Evolutionary conservation across 1,140 invertebrate species (phyloP).

Genomic region (Megathymus violae): DNA sequence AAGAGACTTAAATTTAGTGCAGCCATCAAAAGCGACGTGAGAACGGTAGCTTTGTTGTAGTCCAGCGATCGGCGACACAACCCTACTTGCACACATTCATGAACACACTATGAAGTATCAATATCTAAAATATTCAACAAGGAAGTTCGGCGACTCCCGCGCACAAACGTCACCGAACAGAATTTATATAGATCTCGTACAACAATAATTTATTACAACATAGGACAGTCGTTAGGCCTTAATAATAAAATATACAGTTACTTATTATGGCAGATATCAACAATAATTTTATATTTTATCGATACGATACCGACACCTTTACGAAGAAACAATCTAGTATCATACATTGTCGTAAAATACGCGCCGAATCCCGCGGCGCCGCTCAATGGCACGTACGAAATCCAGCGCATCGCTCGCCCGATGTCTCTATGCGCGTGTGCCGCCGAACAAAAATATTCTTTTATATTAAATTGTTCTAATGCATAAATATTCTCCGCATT

Average conservation of each 20-base stretch:
- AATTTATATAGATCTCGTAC: conserved; percentile 55
- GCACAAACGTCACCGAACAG: conserved; percentile 32
- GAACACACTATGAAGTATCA: conserved; percentile 58
- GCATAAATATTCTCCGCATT: conserved; percentile 47
- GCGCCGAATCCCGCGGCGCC: conserved; percentile 37
- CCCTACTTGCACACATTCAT: conserved; percentile 41
- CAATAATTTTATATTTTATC: conserved; percentile 75
- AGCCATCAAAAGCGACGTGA: conserved; percentile 45
- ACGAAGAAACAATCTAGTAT: conserved; percentile 74
- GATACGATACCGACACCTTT: conserved; percentile 72
- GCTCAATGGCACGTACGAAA: conserved; percentile 56
- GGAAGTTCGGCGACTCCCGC: conserved; percentile 41
- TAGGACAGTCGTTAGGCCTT: conserved; percentile 81
- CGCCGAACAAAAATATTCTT: conserved; percentile 39
- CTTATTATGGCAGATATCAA: conserved; percentile 82
- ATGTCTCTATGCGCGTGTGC: neutral
- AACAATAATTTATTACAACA: conserved; percentile 68
- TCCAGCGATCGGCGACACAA: conserved; percentile 41
- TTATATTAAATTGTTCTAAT: conserved; percentile 59
- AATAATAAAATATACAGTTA: conserved; percentile 77
- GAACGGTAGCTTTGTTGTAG: conserved; percentile 30
- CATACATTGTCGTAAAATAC: conserved; percentile 62
- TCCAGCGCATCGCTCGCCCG: conserved; percentile 19
- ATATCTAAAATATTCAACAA: conserved; percentile 59
- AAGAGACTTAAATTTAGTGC: conserved; percentile 20